Base-by-base conservation (phyloP, 1,140 invertebrate species). In the Papilio polyxenes region DNA sequence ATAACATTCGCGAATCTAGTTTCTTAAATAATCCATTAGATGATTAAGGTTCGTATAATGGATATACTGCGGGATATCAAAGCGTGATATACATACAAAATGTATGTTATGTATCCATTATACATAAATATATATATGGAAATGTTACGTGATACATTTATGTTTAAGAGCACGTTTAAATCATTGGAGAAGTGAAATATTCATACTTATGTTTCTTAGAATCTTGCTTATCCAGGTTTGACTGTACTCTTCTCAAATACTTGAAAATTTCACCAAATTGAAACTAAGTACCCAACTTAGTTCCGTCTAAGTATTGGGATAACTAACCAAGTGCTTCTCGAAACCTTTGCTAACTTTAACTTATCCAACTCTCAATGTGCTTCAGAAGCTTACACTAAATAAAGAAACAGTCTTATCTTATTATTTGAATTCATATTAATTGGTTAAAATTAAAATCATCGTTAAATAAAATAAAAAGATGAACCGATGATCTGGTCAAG, bases 11-110 rank as follows among this genome's bases (percentile, higher is more conserved):
- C 15, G 56, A 59, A 59, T 59, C 9, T n/a, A 59, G 15, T 59
- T 59, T 59, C 56, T 59, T 59, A 4, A 59, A n/a, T n/a, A n/a
- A 59, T 59, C 56, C 56, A 59, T 59, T 59, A 59, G 56, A 59
- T 59, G 56, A 59, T 59, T 59, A 59, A 59, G 56, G n/a, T 53
- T 53, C 15, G 15, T 53, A 53, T 53, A 20, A n/a, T 59, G 15
- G 56, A 59, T 59, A 59, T 11, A 59, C 11, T 59, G 56, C 15
- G 56, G 17, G 17, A n/a, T 59, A 59, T 59, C 5, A 17, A 59
- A 59, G 17, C 56, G 56, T 4, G 56, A 6, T 17, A 59, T n/a
- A 59, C 56, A 59, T 59, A 3, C 17, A 17, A n/a, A 59, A 59
- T 59, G 56, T 59, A 59, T 59, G 6, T 59, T 59, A n/a, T 59